phyloP scores from a whole-genome alignment of 2,113 vertebrate species.

The Illadopsis cleaveri region DNA sequence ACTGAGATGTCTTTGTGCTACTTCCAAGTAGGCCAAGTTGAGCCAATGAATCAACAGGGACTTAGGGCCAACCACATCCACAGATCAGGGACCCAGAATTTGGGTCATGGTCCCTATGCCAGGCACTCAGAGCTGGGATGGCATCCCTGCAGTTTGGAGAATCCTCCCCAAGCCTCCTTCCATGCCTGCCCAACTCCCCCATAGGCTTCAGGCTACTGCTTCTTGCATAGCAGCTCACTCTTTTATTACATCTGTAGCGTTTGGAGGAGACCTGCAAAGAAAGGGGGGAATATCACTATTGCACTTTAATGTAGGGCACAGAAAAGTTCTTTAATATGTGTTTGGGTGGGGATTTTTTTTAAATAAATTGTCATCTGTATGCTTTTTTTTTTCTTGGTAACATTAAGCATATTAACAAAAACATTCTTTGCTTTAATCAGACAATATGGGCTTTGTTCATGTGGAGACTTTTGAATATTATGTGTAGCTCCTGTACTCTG shows the following conservation, averaged over 20 bases:
- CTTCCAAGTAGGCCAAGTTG: not conserved
- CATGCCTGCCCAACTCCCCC: not conserved
- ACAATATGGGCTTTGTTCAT: not conserved
- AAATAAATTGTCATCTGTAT: not conserved
- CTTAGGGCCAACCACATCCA: not conserved
- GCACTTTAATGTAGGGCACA: not conserved
- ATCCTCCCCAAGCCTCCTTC: not conserved
- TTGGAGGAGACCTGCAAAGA: not conserved
- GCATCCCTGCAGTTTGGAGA: not conserved
- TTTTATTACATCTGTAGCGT: not conserved
- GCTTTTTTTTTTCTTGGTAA: not conserved
- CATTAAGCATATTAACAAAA: not conserved
- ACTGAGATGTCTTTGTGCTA: not conserved
- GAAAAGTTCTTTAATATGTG: not conserved
- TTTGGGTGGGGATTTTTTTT: not conserved
- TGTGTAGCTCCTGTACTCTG: not conserved
- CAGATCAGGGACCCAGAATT: not conserved
- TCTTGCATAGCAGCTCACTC: not conserved
- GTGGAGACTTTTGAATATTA: not conserved
- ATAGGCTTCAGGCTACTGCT: not conserved
- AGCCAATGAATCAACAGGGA: not conserved
- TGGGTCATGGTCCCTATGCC: not conserved
- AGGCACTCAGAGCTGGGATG: not conserved
- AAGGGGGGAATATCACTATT: accelerated
- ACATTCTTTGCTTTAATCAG: not conserved